Evolutionary conservation across 1,140 invertebrate genomes (phyloP).

Genomic region (Drosophila quadrilineata): DNA sequence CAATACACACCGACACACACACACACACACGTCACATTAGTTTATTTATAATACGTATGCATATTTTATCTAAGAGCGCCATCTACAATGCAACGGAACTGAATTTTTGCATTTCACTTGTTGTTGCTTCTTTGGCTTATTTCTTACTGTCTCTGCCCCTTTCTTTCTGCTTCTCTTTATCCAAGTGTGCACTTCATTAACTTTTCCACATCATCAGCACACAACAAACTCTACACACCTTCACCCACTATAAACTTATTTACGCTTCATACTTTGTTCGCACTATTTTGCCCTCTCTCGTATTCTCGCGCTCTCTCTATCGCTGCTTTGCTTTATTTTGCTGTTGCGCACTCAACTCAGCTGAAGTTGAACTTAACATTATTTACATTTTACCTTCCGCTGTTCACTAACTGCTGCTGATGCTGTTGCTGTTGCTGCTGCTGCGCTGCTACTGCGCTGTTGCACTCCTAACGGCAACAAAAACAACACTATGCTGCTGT

Average conservation of each 20-base stretch:
- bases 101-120: constrained; percentile 20
- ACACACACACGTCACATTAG: neutral
- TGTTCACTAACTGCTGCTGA: constrained; percentile 13
- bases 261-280: constrained; percentile 13
- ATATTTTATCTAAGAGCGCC: neutral
- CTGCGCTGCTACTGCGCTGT: constrained; percentile 3
- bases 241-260: constrained; percentile 28
- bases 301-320: constrained; percentile 20
- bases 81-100: neutral
- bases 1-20: too few relatives aligned
- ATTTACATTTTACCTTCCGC: constrained; percentile 46
- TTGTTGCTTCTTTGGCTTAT: neutral
- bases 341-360: neutral
- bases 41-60: neutral
- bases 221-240: neutral
- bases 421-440: too few relatives aligned
- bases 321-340: constrained; percentile 18
- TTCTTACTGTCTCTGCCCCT: neutral
- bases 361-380: constrained; percentile 22
- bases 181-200: too few relatives aligned
- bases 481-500: constrained; percentile 33
- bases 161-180: too few relatives aligned
- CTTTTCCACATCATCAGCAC: constrained; percentile 35
- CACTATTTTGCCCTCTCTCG: too few relatives aligned
- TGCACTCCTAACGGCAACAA: neutral